Base-by-base conservation (phyloP, 37 sponge, comb jelly and placozoan genomes). In the Mnemiopsis leidyi region DNA sequence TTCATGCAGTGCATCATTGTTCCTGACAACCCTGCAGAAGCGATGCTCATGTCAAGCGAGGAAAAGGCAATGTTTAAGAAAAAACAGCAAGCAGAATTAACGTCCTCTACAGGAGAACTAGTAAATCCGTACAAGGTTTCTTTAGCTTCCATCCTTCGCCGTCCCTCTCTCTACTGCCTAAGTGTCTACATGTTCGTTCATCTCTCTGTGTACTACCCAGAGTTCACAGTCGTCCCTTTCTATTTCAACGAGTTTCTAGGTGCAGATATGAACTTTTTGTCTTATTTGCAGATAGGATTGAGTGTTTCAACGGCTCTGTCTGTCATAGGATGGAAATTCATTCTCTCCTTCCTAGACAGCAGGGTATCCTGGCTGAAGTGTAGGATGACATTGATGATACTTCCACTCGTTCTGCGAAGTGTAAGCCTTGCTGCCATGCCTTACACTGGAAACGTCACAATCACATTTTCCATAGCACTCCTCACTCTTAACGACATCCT, bases 131-230 rank as follows among this genome's bases (percentile, higher is more conserved):
- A 77, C 36, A 77, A 77, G 32, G 79, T 32, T 21, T 77, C 79
- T 16, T 3, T 34, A 31, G 18, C 18, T 16, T 31, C 1, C 0
- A 77, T 77, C 1, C 79, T 77, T 13, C 18, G 35, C 16, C 79
- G 79, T 31, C 32, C 35, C 0, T 77, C 1, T 20, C 36, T 77
- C 20, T 77, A 77, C 79, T 31, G 26, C 18, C 26, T 77, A 20
- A 34, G 79, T 32, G 18, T 77, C 36, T 77, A 36, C 18, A 26
- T 31, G 79, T 16, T 77, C 33, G 79, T 32, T 32, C 26, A 77
- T 77, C 79, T 77, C 35, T 77, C 32, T 20, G 32, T 77, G 32
- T 77, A 31, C 36, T 77, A 77, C 18, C 26, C 79, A 3, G 79
- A 77, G 32, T 77, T 31, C 79, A 77, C 32, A 18, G 79, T 36